These are phyloP conservation scores for Tetrax tetrax DNA, from an alignment of 2,113 vertebrate species.

Conservation along the genomic window DNA sequence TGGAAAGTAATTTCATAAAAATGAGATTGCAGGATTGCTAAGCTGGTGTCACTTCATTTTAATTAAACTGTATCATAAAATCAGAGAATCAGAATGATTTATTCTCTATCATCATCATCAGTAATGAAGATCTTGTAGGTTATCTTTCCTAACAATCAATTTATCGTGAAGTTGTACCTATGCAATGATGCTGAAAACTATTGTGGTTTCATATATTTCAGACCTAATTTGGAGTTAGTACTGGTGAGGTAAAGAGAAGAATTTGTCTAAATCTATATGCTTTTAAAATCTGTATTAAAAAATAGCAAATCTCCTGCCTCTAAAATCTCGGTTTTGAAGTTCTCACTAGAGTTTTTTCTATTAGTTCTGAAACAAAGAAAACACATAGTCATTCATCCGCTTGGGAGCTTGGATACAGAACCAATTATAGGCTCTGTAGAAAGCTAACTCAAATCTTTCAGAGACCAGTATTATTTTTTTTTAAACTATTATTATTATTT, in stretches of 20 bases:
- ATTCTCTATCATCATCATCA: background rate
- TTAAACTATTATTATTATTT: background rate
- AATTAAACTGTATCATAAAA: background rate
- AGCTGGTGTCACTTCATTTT: background rate
- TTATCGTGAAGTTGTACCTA: background rate
- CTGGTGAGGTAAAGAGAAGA: background rate
- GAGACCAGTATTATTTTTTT: background rate
- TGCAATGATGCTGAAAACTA: background rate
- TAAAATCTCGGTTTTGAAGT: background rate
- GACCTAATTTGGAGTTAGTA: background rate
- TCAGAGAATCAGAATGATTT: background rate
- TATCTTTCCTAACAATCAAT: background rate
- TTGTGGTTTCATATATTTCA: background rate
- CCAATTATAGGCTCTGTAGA: background rate
- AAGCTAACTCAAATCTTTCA: background rate
- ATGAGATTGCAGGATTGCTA: background rate
- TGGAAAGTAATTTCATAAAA: slow-evolving; percentile 11
- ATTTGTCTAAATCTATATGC: background rate
- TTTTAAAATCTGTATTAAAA: background rate
- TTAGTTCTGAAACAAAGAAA: background rate
- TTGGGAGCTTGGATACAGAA: background rate
- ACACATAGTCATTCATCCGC: background rate
- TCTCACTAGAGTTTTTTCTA: background rate
- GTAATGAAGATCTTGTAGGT: background rate
- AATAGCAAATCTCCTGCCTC: background rate